Base-by-base conservation (phyloP, 30 jellyfish, hydroid and myxozoan genomes). In the Turritopsis dohrnii region DNA sequence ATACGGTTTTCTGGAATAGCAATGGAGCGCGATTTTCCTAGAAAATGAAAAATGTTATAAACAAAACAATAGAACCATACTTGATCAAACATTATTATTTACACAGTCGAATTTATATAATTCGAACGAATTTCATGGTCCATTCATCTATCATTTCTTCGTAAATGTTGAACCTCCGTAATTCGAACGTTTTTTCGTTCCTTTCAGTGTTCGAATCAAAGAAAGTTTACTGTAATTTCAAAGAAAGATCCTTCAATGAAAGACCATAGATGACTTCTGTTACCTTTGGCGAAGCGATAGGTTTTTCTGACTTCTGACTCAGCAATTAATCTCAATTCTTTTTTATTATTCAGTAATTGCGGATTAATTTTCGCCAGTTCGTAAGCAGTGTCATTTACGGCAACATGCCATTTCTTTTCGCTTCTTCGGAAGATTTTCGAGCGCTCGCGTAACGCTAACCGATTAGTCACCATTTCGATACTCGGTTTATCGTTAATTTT, bases 11-110 rank as follows among this genome's bases (percentile, higher is more conserved):
- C 83, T 30, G 83, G 83, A 30, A 74, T 74, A 16, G 83, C 83
- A 24, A 74, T 74, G 65, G 83, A 74, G 31, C 83, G 83, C 65
- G 83, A 74, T 74, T 74, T 74, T n/a, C 83, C 83, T 74, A 74
- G 23, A 74, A 7, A 23, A 16, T 0, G 9, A 5, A 41, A 41
- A 41, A 41, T n/a, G n/a, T n/a, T n/a, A n/a, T n/a, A 41, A 41
- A 41, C 9, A 41, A 41, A 41, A 13, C 13, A 13, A 41, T 41
- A 41, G 5, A 41, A 5, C 60, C 13, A 41, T 3, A 41, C 5
- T 41, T 41, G n/a, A n/a, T n/a, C n/a, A n/a, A n/a, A n/a, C n/a
- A n/a, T n/a, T n/a, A n/a, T n/a, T n/a, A n/a, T n/a, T n/a, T n/a
- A n/a, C n/a, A n/a, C n/a, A n/a, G n/a, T n/a, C n/a, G n/a, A n/a